Base-by-base conservation (phyloP, 1,140 invertebrate genomes). In the Tetragnatha versicolor region DNA sequence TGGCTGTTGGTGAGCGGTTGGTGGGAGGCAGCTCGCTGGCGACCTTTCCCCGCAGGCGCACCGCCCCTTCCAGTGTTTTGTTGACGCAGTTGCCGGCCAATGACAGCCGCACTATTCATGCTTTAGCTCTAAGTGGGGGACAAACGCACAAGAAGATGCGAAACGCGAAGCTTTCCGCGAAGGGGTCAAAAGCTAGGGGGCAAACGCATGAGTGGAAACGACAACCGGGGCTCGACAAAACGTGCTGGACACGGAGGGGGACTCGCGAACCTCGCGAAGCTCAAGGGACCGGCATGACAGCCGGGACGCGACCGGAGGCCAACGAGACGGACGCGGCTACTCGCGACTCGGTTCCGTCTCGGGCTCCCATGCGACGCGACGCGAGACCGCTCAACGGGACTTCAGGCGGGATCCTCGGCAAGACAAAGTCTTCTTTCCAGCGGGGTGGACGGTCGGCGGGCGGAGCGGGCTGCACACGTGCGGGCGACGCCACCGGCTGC, bases 21-120 rank as follows among this genome's bases (percentile, higher is more conserved):
- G 69, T 83, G 82, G 22, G 80, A 82, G 7, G 81, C 69, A 37
- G 81, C 80, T 55, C 82, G 49, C 47, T 81, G 81, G 35, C 83
- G 82, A 68, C 81, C 80, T 80, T 80, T 82, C 29, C 53, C 75
- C 25, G 66, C 37, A 17, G 70, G 65, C 6, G 83, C 79, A 17
- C 79, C 82, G n/a, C 82, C 83, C 29, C 83, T 70, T 22, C 78
- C 80, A 0, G 81, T 81, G 45, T 82, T 80, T 68, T 83, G 83
- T 55, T 83, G 83, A 47, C 83, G 82, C 33, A 83, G 63, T 78
- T 83, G 83, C n/a, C 83, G 78, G 47, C 83, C 83, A 29, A 83
- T 83, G 22, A 83, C 83, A 63, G 83, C 83, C 10, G 83, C 83
- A 72, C 83, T 83, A 75, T 80, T 82, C 83, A 83, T 83, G 29